phyloP scores from a whole-genome alignment of 2,113 vertebrate species.

The Aegithalos caudatus region DNA sequence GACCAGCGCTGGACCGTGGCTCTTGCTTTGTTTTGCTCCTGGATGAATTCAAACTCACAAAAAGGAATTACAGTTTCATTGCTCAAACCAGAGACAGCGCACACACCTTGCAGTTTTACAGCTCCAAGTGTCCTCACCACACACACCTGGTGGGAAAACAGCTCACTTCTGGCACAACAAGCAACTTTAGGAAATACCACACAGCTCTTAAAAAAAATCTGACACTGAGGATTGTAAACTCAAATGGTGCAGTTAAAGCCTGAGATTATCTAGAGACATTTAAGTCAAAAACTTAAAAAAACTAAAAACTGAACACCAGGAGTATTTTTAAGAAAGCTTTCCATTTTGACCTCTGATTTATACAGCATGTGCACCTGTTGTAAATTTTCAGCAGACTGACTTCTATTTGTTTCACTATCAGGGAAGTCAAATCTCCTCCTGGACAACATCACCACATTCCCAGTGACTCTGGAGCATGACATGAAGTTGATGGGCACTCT shows the following conservation, averaged over 20 bases:
- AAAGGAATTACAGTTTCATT: neutral
- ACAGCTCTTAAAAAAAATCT: neutral
- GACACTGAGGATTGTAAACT: neutral
- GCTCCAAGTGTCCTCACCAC: neutral
- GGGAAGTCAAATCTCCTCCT: neutral
- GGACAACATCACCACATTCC: neutral
- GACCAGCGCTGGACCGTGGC: neutral
- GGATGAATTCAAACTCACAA: neutral
- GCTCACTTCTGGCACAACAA: neutral
- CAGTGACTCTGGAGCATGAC: neutral
- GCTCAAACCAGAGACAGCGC: neutral
- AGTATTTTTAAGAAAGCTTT: neutral
- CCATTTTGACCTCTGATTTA: neutral
- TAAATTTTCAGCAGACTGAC: neutral
- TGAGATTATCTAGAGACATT: neutral
- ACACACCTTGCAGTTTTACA: neutral
- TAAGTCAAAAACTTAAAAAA: neutral
- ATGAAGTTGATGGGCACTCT: neutral
- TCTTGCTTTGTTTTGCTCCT: neutral
- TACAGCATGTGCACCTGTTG: accelerated
- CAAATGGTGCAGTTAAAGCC: neutral
- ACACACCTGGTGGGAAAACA: neutral
- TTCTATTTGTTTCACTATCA: neutral
- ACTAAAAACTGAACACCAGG: neutral
- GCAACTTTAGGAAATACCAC: neutral